A percentile compares a stretch with the other conserved stretches of the same genome.
phyloP scores from a whole-genome alignment of 2,797 vertebrate genomes.

The Enteromius afrohamiltoni region DNA sequence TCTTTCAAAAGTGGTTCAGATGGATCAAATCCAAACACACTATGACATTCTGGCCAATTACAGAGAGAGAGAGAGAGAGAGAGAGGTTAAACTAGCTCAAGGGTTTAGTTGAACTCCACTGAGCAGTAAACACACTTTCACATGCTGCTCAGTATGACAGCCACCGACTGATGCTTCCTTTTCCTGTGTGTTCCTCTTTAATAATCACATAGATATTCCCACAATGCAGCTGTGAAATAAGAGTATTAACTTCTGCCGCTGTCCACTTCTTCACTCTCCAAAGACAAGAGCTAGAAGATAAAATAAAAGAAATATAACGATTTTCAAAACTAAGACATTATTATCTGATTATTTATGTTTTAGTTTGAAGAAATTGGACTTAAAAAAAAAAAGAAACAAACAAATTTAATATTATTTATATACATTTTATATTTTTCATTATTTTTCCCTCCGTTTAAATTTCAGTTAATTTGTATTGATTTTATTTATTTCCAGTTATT shows the following conservation, averaged over 20 bases:
- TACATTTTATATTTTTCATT: background rate
- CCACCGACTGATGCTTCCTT: background rate
- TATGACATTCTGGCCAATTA: constrained; percentile 65
- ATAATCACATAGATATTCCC: background rate
- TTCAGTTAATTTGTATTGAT: background rate
- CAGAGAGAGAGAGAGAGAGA: constrained; percentile 15
- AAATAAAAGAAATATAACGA: background rate
- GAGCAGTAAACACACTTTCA: constrained; percentile 40
- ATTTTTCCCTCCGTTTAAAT: background rate
- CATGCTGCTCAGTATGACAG: constrained; percentile 12
- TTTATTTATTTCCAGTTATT: background rate
- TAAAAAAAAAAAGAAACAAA: background rate
- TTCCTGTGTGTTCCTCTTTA: constrained; percentile 5
- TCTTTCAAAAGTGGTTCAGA: background rate
- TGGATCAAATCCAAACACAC: constrained; percentile 15
- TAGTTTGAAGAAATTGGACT: background rate
- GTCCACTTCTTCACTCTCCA: background rate
- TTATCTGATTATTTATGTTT: background rate
- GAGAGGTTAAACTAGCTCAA: constrained; percentile 51
- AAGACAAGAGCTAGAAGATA: background rate
- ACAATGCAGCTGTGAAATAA: background rate
- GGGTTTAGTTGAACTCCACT: constrained; percentile 70
- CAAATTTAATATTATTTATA: background rate
- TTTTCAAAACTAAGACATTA: background rate
- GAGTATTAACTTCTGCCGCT: background rate